Evolutionary conservation across 2,888 invertebrate species (phyloP), one percentile per base, ranked within the genome.

Genomic region (Drosophila paramelanica): DNA sequence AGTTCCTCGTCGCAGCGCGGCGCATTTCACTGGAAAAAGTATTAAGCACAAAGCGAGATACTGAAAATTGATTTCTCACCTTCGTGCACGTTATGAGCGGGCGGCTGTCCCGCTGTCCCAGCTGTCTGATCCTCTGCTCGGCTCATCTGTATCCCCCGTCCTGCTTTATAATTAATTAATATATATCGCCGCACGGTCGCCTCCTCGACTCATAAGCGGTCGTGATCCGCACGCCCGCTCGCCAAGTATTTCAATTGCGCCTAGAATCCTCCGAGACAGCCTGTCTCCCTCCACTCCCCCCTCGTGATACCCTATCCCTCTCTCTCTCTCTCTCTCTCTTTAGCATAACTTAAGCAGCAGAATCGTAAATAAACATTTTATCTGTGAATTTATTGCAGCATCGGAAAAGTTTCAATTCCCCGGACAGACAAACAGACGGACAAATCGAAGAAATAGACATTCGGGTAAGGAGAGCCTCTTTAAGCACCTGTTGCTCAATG

Each of bases 31-130:
- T 84, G 83, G 88, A 84, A 84, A 77, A 86, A 88, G 80, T 80
- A 82, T 88, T 80, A 85, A 84, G 75, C 83, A 78, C 73, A 84
- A 84, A 88, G 87, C 77, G 77, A 90, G 90, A 90, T 90, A 89
- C 90, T 78, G 90, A 83, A 90, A 90, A 90, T 90, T 90, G 90
- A 90, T 90, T 90, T 90, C 90, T 90, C 90, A 90, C 90, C 90
- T 90, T 81, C 82, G 90, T 88, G 90, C 90, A 79, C 89, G 90
- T 90, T 89, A 84, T 80, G 72, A 71, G 64, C 60, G 61, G 62
- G 58, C 62, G 33, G 45, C 73, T 31, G 56, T 61, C 59, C 55
- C 33, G 33, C 45, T 53, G 20, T 33, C 53, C 36, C 39, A 17
- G 23, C 27, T 41, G 52, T 23, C 27, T 41, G 53, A 50, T 7